Evolutionary conservation across 2,113 vertebrate species (phyloP).

Genomic region (Pelecanus crispus): DNA sequence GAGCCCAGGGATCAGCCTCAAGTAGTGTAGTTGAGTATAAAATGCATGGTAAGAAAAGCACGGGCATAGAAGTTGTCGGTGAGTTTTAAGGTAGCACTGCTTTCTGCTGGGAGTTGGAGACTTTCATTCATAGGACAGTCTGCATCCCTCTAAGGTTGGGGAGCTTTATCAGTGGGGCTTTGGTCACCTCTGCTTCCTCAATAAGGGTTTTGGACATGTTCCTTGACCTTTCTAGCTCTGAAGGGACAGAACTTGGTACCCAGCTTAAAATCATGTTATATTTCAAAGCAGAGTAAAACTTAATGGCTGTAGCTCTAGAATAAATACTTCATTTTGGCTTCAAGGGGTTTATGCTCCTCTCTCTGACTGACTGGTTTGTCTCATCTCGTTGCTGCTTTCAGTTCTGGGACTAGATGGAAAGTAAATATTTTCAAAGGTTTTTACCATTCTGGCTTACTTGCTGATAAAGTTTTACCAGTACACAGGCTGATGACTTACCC

Average conservation of each 20-base stretch:
- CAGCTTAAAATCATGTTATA: background rate
- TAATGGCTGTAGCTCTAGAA: background rate
- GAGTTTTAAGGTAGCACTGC: background rate
- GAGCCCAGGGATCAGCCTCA: background rate
- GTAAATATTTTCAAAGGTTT: background rate
- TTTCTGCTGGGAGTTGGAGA: background rate
- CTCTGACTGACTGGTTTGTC: background rate
- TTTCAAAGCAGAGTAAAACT: background rate
- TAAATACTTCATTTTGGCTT: background rate
- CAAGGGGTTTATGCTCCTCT: background rate
- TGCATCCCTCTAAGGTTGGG: background rate
- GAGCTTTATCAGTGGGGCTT: background rate
- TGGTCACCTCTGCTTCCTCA: background rate
- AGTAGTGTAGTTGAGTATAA: background rate
- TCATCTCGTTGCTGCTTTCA: background rate
- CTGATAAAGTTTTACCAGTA: background rate
- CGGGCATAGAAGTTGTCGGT: background rate
- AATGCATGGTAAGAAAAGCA: background rate
- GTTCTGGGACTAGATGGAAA: background rate
- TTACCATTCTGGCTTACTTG: background rate
- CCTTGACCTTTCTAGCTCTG: background rate
- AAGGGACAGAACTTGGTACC: background rate
- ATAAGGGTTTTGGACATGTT: background rate
- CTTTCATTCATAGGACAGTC: background rate
- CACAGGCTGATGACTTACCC: background rate